Evolutionary conservation across 2,888 invertebrate genomes (phyloP).

Genomic region (Oxyteleia sp.): DNA sequence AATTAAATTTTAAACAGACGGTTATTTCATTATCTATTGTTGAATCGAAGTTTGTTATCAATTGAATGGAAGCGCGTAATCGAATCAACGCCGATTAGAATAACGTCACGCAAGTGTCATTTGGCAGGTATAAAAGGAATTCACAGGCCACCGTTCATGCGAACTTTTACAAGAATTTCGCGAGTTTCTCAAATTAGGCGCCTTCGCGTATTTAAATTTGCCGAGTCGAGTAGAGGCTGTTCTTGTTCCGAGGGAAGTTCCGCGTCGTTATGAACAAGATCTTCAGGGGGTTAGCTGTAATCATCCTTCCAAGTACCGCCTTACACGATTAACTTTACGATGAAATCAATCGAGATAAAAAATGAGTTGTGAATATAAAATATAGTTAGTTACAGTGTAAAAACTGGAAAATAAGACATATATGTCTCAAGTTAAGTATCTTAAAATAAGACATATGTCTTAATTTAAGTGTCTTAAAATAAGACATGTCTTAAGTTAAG

Average conservation of each 20-base stretch:
- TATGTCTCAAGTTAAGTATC: too few relatives aligned
- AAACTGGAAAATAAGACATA: conserved; percentile 26
- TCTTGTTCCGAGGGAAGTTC: conserved; percentile 36
- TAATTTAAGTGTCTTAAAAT: too few relatives aligned
- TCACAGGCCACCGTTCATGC: not conserved
- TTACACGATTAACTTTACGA: conserved; percentile 55
- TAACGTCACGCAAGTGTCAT: not conserved
- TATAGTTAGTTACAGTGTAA: too few relatives aligned
- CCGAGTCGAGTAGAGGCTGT: not conserved
- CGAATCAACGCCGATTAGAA: not conserved
- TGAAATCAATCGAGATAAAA: conserved; percentile 57
- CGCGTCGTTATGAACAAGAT: conserved; percentile 41
- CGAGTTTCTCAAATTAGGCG: conserved; percentile 5
- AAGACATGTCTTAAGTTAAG: too few relatives aligned
- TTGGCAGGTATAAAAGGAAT: not conserved
- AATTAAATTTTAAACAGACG: conserved; percentile 21
- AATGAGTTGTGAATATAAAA: too few relatives aligned
- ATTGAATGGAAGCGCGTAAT: conserved; percentile 7
- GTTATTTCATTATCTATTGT: conserved; percentile 10
- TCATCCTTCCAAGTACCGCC: conserved; percentile 39
- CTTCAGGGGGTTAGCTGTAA: conserved; percentile 20
- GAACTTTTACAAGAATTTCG: not conserved
- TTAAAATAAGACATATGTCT: too few relatives aligned
- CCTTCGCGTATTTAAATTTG: conserved; percentile 39
- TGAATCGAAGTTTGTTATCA: not conserved